These are phyloP conservation scores for Pomatorhinus ruficollis DNA, from an alignment of 2,113 vertebrate species.

Conservation along the genomic window DNA sequence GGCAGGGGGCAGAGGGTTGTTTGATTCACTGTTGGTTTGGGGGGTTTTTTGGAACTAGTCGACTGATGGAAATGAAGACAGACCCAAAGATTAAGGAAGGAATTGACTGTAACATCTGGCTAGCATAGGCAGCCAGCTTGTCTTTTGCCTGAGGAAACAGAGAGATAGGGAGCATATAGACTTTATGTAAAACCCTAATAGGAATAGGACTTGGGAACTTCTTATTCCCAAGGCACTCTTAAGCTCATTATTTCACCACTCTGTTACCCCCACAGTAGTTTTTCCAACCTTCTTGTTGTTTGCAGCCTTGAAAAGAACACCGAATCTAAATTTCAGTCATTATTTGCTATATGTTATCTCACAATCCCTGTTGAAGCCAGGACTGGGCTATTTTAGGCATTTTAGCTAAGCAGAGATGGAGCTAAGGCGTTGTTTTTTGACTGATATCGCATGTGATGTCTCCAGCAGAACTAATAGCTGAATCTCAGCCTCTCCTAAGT, in stretches of 20 bases:
- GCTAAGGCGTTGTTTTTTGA: not conserved
- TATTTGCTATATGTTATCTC: not conserved
- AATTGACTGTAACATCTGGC: not conserved
- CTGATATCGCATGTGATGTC: not conserved
- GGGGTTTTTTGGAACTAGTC: not conserved
- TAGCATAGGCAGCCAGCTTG: not conserved
- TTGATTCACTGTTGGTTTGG: not conserved
- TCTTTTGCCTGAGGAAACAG: constrained; percentile 30
- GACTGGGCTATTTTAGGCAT: not conserved
- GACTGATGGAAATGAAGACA: not conserved
- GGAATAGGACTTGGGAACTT: not conserved
- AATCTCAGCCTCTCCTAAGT: not conserved
- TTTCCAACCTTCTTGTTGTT: not conserved
- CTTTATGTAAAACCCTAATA: constrained; percentile 19
- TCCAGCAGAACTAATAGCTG: constrained; percentile 2
- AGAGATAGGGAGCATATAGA: not conserved
- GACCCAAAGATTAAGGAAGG: not conserved
- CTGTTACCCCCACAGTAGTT: not conserved
- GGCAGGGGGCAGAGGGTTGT: not conserved
- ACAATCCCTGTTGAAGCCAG: not conserved
- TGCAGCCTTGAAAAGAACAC: not conserved
- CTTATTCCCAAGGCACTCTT: constrained; percentile 5
- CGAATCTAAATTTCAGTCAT: constrained; percentile 2
- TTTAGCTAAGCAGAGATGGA: not conserved
- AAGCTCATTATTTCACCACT: constrained; percentile 19